Conservation (phyloP, 2,113 vertebrate genomes). For the Ceyx margarethae region DNA sequence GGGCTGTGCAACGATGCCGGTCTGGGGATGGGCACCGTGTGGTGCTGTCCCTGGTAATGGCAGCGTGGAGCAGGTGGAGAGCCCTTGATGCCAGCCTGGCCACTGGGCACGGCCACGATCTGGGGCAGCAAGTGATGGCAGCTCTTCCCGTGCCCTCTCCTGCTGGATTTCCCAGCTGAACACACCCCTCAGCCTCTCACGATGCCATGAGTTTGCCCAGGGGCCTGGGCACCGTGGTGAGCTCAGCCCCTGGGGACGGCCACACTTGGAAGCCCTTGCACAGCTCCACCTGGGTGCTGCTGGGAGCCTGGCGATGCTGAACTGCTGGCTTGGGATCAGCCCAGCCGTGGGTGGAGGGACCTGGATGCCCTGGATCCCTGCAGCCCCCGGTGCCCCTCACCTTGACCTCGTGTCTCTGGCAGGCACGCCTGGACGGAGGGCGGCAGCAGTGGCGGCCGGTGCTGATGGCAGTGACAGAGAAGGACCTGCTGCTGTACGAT, state of each 20-base stretch:
- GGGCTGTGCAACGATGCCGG: neutral
- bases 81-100: no score
- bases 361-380: neutral
- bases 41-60: neutral
- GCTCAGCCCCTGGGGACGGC: neutral
- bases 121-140: neutral
- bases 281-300: neutral
- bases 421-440: neutral
- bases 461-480: slow-evolving; percentile 51
- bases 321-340: rapidly evolving
- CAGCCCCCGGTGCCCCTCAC: neutral
- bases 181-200: neutral
- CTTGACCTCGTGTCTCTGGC: neutral
- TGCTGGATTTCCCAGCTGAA: neutral
- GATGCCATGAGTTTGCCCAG: neutral
- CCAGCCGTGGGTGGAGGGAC: rapidly evolving
- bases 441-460: no score
- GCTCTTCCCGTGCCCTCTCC: rapidly evolving
- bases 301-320: rapidly evolving
- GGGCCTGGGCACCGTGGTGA: neutral
- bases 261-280: rapidly evolving
- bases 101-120: neutral
- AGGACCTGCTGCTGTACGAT: slow-evolving; percentile 84
- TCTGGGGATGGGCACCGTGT: neutral
- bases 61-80: neutral